Evolutionary conservation across 2,888 invertebrate species (phyloP), one percentile per base, ranked within the genome.

Genomic region (Drosophila phalerata): DNA sequence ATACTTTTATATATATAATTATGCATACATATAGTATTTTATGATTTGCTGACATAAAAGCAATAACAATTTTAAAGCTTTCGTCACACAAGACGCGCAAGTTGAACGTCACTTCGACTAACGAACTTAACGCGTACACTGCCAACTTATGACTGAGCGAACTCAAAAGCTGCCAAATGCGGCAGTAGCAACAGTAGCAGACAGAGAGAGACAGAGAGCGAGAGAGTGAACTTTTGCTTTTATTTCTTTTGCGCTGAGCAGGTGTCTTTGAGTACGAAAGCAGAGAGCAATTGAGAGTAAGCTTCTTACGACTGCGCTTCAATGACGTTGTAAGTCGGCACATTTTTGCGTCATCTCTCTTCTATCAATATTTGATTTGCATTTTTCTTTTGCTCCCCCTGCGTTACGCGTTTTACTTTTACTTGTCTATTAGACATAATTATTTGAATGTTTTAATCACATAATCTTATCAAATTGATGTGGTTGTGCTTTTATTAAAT

Each of bases 381-480:
- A 48, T 38, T 34, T 15, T 11, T n/a, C 25, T 25, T 11, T 43
- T 25, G 28, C 38, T 55, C 42, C 47, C 28, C 13, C 11, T 52
- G 19, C 38, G 6, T 40, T 49, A 38, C 34, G 56, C 38, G 38
- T 48, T 76, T 53, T 71, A 56, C 53, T 70, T 65, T 58, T 76
- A 65, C 56, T 66, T 47, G 13, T 13, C 17, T 28, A 17, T 38
- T 53, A 19, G 30, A 51, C 30, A 38, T 17, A 34, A 51, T 55
- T 64, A 40, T 52, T 69, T 10, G n/a, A 28, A 52, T 63, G 38
- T 42, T 60, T 60, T 69, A 69, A 66, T 49, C 58, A 42, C 19
- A 22, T 62, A 73, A 85, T 81, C 87, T 87, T 79, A 83, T 83
- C 76, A 76, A 61, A 34, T 53, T 69, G 15, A 38, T 69, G 49